Evolutionary conservation across 2,113 vertebrate genomes (phyloP).

Genomic region (Scortum barcoo): DNA sequence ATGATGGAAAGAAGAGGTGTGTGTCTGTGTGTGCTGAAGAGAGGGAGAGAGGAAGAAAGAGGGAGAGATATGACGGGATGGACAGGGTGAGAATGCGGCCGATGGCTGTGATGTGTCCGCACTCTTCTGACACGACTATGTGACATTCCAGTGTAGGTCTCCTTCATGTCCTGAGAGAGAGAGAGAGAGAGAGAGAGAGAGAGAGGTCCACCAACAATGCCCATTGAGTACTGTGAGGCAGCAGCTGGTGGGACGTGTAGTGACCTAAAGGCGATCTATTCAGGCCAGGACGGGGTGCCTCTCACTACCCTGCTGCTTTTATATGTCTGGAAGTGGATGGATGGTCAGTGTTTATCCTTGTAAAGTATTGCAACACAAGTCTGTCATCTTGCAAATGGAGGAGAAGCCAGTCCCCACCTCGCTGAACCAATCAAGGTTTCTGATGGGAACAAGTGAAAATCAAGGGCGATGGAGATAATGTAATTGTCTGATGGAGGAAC

Average conservation of each 20-base stretch:
- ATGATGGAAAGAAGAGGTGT: slow-evolving; percentile 41
- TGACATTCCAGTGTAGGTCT: slow-evolving; percentile 81
- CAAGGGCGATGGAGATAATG: slow-evolving; percentile 23
- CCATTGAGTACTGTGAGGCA: slow-evolving; percentile 79
- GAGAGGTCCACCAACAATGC: slow-evolving; percentile 77
- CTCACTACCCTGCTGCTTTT: slow-evolving; percentile 73
- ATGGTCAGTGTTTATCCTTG: slow-evolving; percentile 75
- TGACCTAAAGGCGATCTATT: slow-evolving; percentile 80
- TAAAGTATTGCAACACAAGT: slow-evolving; percentile 62
- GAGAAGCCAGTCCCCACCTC: slow-evolving; percentile 20
- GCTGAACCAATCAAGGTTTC: slow-evolving; percentile 13
- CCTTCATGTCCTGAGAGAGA: slow-evolving; percentile 73
- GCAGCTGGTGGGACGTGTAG: slow-evolving; percentile 79
- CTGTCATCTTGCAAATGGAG: slow-evolving; percentile 38
- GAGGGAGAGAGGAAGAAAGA: slow-evolving; percentile 7
- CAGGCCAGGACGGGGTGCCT: slow-evolving; percentile 74
- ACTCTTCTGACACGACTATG: slow-evolving; percentile 79
- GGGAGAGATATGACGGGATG: slow-evolving; percentile 49
- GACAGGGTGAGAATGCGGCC: slow-evolving; percentile 78
- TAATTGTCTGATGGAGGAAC: slow-evolving; percentile 33
- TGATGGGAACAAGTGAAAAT: background rate
- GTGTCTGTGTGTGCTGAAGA: slow-evolving; percentile 34
- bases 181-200: slow-evolving; percentile 35
- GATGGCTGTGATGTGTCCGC: slow-evolving; percentile 80
- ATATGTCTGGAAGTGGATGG: slow-evolving; percentile 79